Percentiles rank a stretch among this genome's conserved stretches.
phyloP scores from a whole-genome alignment of 2,113 vertebrate genomes.

The Rhinoderma darwinii region DNA sequence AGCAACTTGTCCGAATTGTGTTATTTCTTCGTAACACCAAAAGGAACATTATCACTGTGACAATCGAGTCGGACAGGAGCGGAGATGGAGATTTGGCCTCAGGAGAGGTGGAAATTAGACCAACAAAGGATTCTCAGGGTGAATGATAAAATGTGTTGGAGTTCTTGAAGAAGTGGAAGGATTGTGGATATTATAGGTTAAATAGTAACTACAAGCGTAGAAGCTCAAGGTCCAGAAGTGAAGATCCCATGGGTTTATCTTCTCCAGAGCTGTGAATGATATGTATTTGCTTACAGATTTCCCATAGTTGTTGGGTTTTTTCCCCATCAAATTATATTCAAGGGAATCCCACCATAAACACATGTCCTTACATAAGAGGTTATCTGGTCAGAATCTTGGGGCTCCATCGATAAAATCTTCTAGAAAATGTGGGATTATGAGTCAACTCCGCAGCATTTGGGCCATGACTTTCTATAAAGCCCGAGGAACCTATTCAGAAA shows the following conservation, averaged over 20 bases:
- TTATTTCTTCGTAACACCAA: not conserved
- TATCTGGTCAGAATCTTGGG: not conserved
- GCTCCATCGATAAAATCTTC: not conserved
- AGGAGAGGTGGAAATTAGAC: slow-evolving; percentile 42
- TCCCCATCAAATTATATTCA: too few species aligned
- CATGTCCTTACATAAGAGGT: not conserved
- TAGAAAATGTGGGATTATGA: not conserved
- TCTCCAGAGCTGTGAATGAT: not conserved
- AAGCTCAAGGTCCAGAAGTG: not conserved
- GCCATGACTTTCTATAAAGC: not conserved
- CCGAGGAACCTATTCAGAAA: too few species aligned
- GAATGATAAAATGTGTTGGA: not conserved
- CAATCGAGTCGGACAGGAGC: not conserved
- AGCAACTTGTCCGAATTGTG: slow-evolving; percentile 26
- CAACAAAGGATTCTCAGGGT: slow-evolving; percentile 20
- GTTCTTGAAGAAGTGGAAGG: not conserved
- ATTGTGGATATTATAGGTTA: not conserved
- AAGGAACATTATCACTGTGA: slow-evolving; percentile 32
- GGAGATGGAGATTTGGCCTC: slow-evolving; percentile 33
- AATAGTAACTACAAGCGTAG: not conserved
- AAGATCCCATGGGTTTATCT: not conserved
- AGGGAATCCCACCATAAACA: not conserved
- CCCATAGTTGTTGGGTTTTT: too few species aligned
- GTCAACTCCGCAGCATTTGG: not conserved
- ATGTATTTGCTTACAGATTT: not conserved